These are phyloP conservation scores for Philhelius pedissequus DNA, from an alignment of 2,888 invertebrate genomes.

Conservation along the genomic window DNA sequence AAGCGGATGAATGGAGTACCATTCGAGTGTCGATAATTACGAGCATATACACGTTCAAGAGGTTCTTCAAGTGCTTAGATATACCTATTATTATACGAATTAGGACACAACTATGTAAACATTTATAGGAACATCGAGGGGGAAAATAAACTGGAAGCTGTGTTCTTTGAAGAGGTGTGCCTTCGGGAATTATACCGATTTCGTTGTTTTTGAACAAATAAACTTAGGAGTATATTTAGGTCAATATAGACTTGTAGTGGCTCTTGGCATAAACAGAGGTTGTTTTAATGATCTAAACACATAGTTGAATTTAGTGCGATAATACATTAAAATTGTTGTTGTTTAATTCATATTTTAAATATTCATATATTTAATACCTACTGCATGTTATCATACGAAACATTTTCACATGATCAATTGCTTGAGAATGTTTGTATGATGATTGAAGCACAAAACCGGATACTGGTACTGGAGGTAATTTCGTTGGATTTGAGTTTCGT, in stretches of 20 bases:
- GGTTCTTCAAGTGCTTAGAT: neutral
- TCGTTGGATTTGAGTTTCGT: too few relatives aligned
- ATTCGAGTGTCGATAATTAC: slow-evolving; percentile 18
- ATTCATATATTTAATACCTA: too few relatives aligned
- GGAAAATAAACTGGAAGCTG: neutral
- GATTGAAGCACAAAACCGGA: too few relatives aligned
- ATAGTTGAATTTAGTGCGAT: neutral
- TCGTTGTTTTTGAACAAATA: slow-evolving; percentile 1
- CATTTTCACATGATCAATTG: too few relatives aligned
- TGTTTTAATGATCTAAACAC: neutral
- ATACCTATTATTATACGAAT: neutral
- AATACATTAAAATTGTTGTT: too few relatives aligned
- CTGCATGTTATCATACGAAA: too few relatives aligned
- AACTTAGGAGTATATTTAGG: neutral
- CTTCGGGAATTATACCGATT: neutral
- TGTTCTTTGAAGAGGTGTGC: neutral
- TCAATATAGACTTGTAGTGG: neutral
- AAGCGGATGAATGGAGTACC: neutral
- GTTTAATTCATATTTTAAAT: too few relatives aligned
- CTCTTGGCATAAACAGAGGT: slow-evolving; percentile 5
- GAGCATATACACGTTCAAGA: neutral
- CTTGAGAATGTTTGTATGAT: too few relatives aligned
- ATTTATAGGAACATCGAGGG: neutral
- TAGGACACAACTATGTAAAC: slow-evolving; percentile 1
- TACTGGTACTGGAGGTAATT: too few relatives aligned